Base-by-base conservation (phyloP, 2,888 invertebrate species). In the Rhagophthalmus giganteus region DNA sequence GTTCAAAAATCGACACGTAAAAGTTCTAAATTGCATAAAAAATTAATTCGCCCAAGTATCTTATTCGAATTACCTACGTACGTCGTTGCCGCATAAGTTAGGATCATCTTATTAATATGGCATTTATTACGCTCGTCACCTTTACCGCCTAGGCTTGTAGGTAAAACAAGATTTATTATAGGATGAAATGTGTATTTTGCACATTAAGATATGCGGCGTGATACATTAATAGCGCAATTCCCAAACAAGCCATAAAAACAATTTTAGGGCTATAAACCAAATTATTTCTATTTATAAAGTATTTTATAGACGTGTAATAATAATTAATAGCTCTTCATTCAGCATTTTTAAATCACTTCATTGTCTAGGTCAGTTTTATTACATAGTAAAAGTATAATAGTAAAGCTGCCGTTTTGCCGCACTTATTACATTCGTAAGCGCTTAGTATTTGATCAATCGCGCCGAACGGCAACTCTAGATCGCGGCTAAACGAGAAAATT, bases 301-400 rank as follows among this genome's bases (percentile, higher is more conserved):
- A 62, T 65, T 66, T 64, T 59, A 62, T 62, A 66, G 64, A 62
- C 61, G 60, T 62, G 65, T 63, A 68, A 65, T 67, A 67, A 69
- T 69, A 69, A 70, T 71, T 70, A 70, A 69, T 68, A 65, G 67
- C 66, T 66, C 61, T 69, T 66, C 70, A 68, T 70, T 71, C 65
- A 66, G 62, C 59, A 67, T 68, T 71, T 68, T 71, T 70, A 62
- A 70, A 67, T 64, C 64, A 60, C 66, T 66, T 66, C 65, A 68
- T 65, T 62, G 64, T 63, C 65, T 68, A 73, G 74, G 74, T 75
- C 74, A 75, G 74, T 75, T 75, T 75, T 74, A 75, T 73, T 68
- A 63, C 70, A 67, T 70, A 71, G 70, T 73, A 71, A 73, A 73
- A 70, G 67, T 69, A 67, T 64, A 65, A 65, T 69, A 67, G 65